phyloP scores from a whole-genome alignment of 92 coral and sea anemone genomes.

The Zoanthus sociatus region DNA sequence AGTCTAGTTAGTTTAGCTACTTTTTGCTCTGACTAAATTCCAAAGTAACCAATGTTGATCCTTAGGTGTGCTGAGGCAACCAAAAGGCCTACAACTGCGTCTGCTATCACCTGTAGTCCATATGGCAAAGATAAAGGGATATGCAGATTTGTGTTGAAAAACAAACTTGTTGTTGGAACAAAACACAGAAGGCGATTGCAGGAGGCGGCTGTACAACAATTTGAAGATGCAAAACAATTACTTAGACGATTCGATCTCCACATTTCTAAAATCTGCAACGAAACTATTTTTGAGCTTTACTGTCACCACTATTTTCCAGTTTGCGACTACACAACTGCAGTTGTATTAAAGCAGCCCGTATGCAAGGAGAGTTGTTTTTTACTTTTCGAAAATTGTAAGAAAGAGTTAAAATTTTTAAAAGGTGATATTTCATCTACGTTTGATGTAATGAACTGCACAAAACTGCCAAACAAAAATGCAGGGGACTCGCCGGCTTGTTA shows the following conservation, averaged over 20 bases:
- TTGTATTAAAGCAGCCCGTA: slow-evolving; percentile 1
- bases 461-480: slow-evolving; percentile 18
- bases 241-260: not conserved
- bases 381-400: slow-evolving; percentile 2
- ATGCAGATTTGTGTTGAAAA: slow-evolving; percentile 1
- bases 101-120: not conserved
- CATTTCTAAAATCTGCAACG: slow-evolving; percentile 4
- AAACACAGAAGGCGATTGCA: not conserved
- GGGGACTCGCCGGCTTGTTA: slow-evolving; percentile 29
- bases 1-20: too few relatives aligned
- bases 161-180: not conserved
- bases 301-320: slow-evolving; percentile 23
- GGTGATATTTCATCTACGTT: not conserved
- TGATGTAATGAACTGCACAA: not conserved
- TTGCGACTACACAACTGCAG: slow-evolving; percentile 4
- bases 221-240: not conserved
- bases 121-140: not conserved
- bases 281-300: slow-evolving; percentile 4
- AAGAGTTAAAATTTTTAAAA: not conserved
- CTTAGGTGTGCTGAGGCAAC: slow-evolving; percentile 22
- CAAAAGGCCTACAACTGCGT: not conserved
- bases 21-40: not conserved
- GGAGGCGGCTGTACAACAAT: not conserved
- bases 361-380: slow-evolving; percentile 27
- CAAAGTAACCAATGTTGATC: too few relatives aligned